Conservation (phyloP, 2,888 invertebrate genomes). For the Omphaloscelis lunosa region DNA sequence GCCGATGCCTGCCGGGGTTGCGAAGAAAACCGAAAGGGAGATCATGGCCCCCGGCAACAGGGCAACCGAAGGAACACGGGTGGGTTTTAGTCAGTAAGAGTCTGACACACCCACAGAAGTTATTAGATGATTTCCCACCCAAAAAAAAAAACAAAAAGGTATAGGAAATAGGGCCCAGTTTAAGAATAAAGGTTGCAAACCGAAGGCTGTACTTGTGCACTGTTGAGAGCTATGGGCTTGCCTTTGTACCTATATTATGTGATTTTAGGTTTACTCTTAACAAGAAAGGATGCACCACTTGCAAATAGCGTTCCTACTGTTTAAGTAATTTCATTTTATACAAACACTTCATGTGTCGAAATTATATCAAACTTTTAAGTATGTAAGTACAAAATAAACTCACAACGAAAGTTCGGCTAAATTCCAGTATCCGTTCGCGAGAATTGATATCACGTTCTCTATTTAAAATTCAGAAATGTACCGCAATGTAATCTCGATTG, state of each 20-base stretch:
- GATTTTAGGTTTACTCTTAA: not conserved
- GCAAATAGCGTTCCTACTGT: not conserved
- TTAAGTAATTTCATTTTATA: not conserved
- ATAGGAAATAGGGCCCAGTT: not conserved
- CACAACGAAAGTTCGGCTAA: not conserved
- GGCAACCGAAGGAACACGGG: too few relatives aligned
- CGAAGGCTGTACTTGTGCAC: not conserved
- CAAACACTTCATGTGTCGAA: not conserved
- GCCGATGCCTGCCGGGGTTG: too few relatives aligned
- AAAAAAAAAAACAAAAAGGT: too few relatives aligned
- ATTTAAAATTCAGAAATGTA: slow-evolving; percentile 32
- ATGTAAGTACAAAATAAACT: not conserved
- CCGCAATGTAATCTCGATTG: slow-evolving; percentile 29
- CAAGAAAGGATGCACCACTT: not conserved
- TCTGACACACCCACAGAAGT: too few relatives aligned
- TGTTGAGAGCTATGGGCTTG: not conserved
- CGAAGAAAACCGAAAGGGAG: too few relatives aligned
- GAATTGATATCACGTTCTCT: not conserved
- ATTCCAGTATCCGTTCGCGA: not conserved
- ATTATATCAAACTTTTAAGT: not conserved
- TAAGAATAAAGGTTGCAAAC: not conserved
- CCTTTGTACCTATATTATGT: not conserved
- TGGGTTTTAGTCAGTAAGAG: too few relatives aligned
- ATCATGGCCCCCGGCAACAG: too few relatives aligned
- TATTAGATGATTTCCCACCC: too few relatives aligned